phyloP scores from a whole-genome alignment of 2,888 invertebrate species.

The Carpatolechia fugitivella region DNA sequence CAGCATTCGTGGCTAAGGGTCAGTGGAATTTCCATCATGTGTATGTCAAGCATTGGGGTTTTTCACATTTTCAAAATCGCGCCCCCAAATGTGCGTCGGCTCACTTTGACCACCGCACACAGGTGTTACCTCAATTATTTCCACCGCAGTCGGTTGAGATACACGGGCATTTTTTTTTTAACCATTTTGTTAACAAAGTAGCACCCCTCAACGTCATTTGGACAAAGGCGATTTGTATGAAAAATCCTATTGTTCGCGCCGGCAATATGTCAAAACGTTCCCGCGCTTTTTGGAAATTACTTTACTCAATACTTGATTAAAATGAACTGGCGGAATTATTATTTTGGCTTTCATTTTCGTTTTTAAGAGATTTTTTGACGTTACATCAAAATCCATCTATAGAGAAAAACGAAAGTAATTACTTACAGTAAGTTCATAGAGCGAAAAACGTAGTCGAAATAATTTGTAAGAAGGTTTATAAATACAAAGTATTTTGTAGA shows the following conservation, averaged over 20 bases:
- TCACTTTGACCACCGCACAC: too few relatives aligned
- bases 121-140: not conserved
- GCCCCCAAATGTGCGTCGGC: too few relatives aligned
- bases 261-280: constrained; percentile 61
- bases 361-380: constrained; percentile 3
- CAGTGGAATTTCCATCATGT: too few relatives aligned
- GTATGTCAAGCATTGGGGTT: too few relatives aligned
- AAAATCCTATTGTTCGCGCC: constrained; percentile 54
- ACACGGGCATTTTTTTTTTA: constrained; percentile 32
- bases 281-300: constrained; percentile 47
- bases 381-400: too few relatives aligned
- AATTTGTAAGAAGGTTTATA: too few relatives aligned
- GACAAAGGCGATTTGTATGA: constrained; percentile 54
- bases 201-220: constrained; percentile 33
- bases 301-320: constrained; percentile 31
- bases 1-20: too few relatives aligned
- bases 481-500: too few relatives aligned
- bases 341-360: not conserved
- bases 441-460: too few relatives aligned
- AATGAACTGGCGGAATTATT: constrained; percentile 17
- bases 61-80: too few relatives aligned
- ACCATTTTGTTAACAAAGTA: constrained; percentile 36
- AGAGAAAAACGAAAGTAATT: too few relatives aligned
- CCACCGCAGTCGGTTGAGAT: not conserved
- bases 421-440: too few relatives aligned